A percentile compares a stretch with the other conserved stretches of the same genome.
Evolutionary conservation across 2,888 invertebrate species (phyloP).

Genomic region (Lasioglossum lativentre): DNA sequence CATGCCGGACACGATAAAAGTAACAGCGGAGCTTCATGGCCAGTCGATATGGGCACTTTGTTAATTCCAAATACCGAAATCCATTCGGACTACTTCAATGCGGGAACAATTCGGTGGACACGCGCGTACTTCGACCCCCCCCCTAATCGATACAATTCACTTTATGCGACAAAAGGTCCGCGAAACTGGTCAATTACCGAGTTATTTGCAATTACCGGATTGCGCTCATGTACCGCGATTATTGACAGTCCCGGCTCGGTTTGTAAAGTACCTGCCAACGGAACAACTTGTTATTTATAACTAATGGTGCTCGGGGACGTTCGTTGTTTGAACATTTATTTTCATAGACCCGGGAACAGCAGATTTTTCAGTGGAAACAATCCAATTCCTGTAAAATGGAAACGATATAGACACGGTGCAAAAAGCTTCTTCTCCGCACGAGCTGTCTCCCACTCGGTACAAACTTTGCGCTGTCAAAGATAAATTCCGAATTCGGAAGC

Average conservation of each 20-base stretch:
- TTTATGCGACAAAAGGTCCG: not conserved
- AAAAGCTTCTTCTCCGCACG: no score
- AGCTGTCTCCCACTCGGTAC: no score
- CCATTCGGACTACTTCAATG: not conserved
- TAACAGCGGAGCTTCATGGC: not conserved
- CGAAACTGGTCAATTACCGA: constrained; percentile 10
- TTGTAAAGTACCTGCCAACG: not conserved
- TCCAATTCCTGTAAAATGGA: no score
- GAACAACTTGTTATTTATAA: not conserved
- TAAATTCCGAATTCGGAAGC: not conserved
- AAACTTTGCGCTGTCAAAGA: not conserved
- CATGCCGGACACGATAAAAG: not conserved
- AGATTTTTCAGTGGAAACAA: no score
- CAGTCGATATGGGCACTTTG: not conserved
- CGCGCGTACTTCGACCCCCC: not conserved
- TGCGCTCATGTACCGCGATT: not conserved
- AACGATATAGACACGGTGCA: no score
- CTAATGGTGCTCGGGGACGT: no score
- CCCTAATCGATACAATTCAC: not conserved
- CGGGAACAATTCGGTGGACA: not conserved
- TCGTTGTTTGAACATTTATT: no score
- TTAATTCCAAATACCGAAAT: not conserved
- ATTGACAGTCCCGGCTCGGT: not conserved
- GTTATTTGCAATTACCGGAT: constrained; percentile 7
- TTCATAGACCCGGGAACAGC: no score